Base-by-base conservation (phyloP, 2,113 vertebrate genomes). In the Riparia riparia region DNA sequence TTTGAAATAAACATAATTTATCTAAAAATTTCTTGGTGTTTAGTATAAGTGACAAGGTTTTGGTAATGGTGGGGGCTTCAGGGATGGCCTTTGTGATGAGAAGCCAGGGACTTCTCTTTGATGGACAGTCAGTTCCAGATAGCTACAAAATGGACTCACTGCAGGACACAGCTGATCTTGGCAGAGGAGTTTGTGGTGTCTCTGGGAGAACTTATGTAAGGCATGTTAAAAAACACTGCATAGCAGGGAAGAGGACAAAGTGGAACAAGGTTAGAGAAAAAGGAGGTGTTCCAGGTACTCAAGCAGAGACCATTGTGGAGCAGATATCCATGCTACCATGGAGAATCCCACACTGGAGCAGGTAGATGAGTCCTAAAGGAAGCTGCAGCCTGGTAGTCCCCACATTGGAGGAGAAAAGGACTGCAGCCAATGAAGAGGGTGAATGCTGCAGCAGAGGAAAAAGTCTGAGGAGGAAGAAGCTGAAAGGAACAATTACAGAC, bases 261-360 rank as follows among this genome's bases (percentile, higher is more conserved):
- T 41, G 16, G 39, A 47, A 54, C 28, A 92, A 57, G 44, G 14
- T 50, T 68, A 24, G 37, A 68, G 66, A 78, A 77, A 10, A 11
- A 87, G 17, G 16, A 74, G 4, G 17, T 68, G 12, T 6, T 80
- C 11, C 37, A 66, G 51, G 13, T 0, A 0, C 13, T 2, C 0
- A 31, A 60, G 45, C 19, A 80, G 13, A 73, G 13, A 64, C 12
- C 10, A 28, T 25, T 50, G 34, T 39, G 56, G 17, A 57, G 22
- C 25, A 74, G 25, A 47, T 10, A 71, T 17, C 21, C 25, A 8
- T 19, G 10, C 8, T 57, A 12, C 7, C 18, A 22, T 16, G 29
- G 21, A 42, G 6, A 7, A 66, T 5, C 20, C 8, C 11, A 42
- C 15, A 22, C 32, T 39, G 41, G 18, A 53, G 45, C 45, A 74